Evolutionary conservation across 2,113 vertebrate species (phyloP), one percentile per base, ranked within the genome.

Genomic region (Chinchilla lanigera): DNA sequence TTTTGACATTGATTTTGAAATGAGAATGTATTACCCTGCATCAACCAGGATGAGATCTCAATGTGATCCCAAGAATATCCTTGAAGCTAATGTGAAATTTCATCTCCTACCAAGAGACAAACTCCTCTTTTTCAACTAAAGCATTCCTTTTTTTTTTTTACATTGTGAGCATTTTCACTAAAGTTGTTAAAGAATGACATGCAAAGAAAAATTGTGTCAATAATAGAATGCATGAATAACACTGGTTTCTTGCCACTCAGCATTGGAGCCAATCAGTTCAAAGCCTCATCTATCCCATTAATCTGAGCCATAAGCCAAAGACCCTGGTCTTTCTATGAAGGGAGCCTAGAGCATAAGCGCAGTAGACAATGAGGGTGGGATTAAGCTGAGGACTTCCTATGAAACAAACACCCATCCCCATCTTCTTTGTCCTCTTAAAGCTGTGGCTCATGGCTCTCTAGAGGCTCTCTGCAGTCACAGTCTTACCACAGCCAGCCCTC

Each of bases 211-310:
- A 5, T 0, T 0, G 9, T 33, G 33, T n/a, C 58, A 28, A 0
- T 30, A 13, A 26, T 0, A 33, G 67, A 13, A 26, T 13, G 24
- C 35, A 2, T 3, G 30, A 26, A 17, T 6, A 71, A 50, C 13
- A 19, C 4, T 41, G 44, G 33, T 8, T 24, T 80, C 19, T 54
- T 24, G 8, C 0, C 9, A 54, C 44, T n/a, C 13, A 14, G 58
- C 26, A 14, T 1, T 0, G 5, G 8, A n/a, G 78, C 50, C 0
- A 0, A 26, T n/a, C 52, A 12, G 30, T 5, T 16, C 16, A 16
- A 26, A 80, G 52, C 54, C 47, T 56, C 44, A n/a, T 41, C 7
- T 5, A 20, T n/a, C 44, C 26, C 3, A 0, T 30, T 28, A 12
- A 35, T n/a, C 87, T 0, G 1, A 41, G 13, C 65, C 2, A 13